These are phyloP conservation scores for Ceratina japonica DNA, from an alignment of 1,140 invertebrate genomes.

Conservation along the genomic window DNA sequence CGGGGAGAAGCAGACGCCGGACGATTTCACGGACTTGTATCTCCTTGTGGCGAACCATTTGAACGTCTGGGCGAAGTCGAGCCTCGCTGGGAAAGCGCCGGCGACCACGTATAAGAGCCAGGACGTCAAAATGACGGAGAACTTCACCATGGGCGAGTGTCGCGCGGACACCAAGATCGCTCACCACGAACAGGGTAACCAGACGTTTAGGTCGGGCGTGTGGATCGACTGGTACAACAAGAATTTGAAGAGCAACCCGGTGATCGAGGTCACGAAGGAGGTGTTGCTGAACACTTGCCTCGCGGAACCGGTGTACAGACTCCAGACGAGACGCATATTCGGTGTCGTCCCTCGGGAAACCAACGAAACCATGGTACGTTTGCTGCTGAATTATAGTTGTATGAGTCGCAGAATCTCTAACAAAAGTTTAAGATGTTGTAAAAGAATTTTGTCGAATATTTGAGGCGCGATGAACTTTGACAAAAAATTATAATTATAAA, in stretches of 20 bases:
- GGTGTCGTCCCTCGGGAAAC: conserved; percentile 60
- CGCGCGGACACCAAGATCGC: conserved; percentile 67
- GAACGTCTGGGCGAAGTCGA: conserved; percentile 58
- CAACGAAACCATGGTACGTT: conserved; percentile 64
- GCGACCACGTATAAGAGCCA: too few species aligned
- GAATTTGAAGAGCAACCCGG: conserved; percentile 26
- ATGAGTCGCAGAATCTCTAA: too few species aligned
- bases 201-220: neutral
- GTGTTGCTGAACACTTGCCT: conserved; percentile 65
- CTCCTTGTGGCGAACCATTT: conserved; percentile 68
- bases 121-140: conserved; percentile 67
- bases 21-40: conserved; percentile 62
- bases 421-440: too few species aligned
- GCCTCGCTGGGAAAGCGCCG: conserved; percentile 42
- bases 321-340: conserved; percentile 40
- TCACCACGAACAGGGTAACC: conserved; percentile 49
- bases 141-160: conserved; percentile 72
- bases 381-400: too few species aligned
- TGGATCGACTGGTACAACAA: neutral
- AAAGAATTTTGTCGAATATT: too few species aligned
- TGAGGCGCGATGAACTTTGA: too few species aligned
- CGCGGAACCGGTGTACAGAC: conserved; percentile 55
- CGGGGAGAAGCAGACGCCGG: neutral
- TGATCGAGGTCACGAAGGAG: conserved; percentile 55
- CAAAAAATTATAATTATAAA: too few species aligned